phyloP scores from a whole-genome alignment of 2,797 vertebrate genomes.

The Enteromius thamalakanensis region DNA sequence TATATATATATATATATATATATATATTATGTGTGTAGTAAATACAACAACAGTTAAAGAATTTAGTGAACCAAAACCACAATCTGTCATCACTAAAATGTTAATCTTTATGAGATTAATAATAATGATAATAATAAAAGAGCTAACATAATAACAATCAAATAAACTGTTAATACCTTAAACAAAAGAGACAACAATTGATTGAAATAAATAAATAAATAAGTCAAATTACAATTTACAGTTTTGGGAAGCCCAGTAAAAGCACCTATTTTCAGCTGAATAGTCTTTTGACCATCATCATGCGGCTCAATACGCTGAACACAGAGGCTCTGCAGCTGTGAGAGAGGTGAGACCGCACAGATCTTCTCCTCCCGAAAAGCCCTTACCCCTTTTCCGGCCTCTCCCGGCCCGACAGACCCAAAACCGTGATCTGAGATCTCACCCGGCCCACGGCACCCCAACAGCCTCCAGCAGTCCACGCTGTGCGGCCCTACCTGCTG shows the following conservation, averaged over 20 bases:
- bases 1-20: no score
- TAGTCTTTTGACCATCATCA: constrained; percentile 4
- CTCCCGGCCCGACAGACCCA: constrained; percentile 36
- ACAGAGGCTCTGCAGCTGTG: constrained; percentile 11
- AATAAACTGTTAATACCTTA: neutral
- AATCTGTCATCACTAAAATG: neutral
- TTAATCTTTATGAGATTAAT: no score
- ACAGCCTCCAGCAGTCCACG: constrained; percentile 73
- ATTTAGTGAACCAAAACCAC: neutral
- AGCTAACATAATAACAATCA: neutral
- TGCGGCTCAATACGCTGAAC: neutral
- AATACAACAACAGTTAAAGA: neutral
- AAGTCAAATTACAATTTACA: neutral
- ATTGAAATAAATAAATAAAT: neutral
- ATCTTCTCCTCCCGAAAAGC: constrained; percentile 26
- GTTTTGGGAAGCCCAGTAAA: neutral
- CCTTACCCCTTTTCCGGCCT: constrained; percentile 34
- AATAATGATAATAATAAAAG: neutral
- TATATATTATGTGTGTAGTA: neutral
- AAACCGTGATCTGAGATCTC: constrained; percentile 47
- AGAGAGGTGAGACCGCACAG: neutral
- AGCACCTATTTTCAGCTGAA: neutral
- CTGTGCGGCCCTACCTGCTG: constrained; percentile 72
- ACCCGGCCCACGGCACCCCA: constrained; percentile 37
- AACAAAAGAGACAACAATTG: neutral